Conservation (phyloP, 1,140 invertebrate genomes). For the Drosophila pallidifrons region DNA sequence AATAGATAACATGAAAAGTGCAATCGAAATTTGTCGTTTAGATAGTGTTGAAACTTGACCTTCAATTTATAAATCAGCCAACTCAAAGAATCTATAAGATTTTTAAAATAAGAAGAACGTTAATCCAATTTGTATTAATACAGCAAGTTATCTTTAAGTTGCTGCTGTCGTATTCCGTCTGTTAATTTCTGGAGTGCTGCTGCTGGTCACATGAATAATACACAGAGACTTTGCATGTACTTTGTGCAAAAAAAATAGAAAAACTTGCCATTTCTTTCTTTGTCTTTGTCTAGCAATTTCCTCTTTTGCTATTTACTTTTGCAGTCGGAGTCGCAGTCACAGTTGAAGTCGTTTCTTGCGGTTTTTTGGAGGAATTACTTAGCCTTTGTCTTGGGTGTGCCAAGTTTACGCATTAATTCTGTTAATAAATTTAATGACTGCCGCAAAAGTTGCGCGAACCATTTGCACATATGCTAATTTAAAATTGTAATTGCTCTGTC, state of each 20-base stretch:
- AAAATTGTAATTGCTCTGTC: slow-evolving; percentile 76
- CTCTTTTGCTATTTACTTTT: slow-evolving; percentile 61
- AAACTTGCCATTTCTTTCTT: slow-evolving; percentile 60
- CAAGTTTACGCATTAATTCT: slow-evolving; percentile 79
- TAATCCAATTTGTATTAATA: too few relatives aligned
- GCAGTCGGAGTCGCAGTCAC: slow-evolving; percentile 34
- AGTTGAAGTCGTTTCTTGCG: slow-evolving; percentile 49
- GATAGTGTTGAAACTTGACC: too few relatives aligned
- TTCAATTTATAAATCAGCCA: too few relatives aligned
- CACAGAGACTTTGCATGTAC: slow-evolving; percentile 8
- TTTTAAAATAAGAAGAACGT: too few relatives aligned
- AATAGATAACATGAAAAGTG: slow-evolving; percentile 29
- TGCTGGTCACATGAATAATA: slow-evolving; percentile 67
- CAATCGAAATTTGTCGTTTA: background rate
- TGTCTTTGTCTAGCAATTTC: slow-evolving; percentile 56
- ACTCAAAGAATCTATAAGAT: too few relatives aligned
- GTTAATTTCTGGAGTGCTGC: slow-evolving; percentile 35
- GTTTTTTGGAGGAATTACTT: slow-evolving; percentile 35
- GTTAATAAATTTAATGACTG: slow-evolving; percentile 81
- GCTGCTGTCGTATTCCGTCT: slow-evolving; percentile 9
- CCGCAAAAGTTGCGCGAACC: slow-evolving; percentile 46
- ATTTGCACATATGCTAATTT: slow-evolving; percentile 74
- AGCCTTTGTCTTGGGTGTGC: slow-evolving; percentile 38
- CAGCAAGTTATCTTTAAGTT: background rate
- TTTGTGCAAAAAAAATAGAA: slow-evolving; percentile 15